A percentile compares a stretch with the other conserved stretches of the same genome.
Conservation (phyloP, 2,113 vertebrate genomes). For the Neolamprologus modestus region DNA sequence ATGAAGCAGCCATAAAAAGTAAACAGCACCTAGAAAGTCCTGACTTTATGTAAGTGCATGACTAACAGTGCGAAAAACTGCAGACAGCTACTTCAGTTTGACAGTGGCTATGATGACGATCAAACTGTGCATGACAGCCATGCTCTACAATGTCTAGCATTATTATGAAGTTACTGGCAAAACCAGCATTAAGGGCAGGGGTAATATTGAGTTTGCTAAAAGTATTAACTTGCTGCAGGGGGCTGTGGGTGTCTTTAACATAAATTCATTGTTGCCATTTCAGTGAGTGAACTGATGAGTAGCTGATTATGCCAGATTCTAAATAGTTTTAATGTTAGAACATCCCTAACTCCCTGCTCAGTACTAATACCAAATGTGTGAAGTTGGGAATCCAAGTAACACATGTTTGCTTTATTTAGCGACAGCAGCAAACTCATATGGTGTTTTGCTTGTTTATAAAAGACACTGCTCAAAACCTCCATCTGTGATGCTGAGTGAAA, state of each 20-base stretch:
- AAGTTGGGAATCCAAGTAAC: neutral
- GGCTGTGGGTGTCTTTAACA: neutral
- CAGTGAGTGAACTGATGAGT: neutral
- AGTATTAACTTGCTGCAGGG: conserved; percentile 11
- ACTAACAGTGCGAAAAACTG: neutral
- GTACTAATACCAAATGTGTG: neutral
- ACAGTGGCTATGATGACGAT: neutral
- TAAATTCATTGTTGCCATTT: conserved; percentile 3
- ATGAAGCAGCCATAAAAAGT: neutral
- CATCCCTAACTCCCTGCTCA: neutral
- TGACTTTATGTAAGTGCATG: neutral
- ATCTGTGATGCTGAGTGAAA: neutral
- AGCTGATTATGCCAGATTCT: neutral
- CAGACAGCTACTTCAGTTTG: neutral
- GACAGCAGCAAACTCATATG: neutral
- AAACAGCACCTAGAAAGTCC: neutral
- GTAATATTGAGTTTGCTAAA: conserved; percentile 1
- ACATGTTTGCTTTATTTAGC: neutral
- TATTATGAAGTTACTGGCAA: neutral
- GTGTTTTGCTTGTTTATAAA: neutral
- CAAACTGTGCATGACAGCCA: conserved; percentile 13
- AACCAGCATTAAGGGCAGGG: neutral
- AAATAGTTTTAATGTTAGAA: neutral
- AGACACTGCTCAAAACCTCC: neutral
- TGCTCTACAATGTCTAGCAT: neutral